Base-by-base conservation (phyloP, 2,888 invertebrate species). In the Nymphalis urticae region DNA sequence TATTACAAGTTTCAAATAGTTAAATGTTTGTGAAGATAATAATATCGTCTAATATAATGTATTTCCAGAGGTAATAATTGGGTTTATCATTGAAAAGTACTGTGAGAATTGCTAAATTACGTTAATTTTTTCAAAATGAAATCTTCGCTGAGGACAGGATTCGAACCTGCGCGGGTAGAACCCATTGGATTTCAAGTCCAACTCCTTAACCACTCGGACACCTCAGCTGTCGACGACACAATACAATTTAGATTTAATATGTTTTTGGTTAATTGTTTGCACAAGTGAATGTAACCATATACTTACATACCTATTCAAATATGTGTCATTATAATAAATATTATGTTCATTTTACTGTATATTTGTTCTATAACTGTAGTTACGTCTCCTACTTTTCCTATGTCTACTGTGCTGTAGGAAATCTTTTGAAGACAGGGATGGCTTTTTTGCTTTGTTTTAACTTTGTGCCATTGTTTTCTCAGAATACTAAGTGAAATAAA, bases 101-200 rank as follows among this genome's bases (percentile, higher is more conserved):
- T 42, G 42, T 42, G 0, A 42, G 4, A 42, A 42, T 42, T 42
- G 13, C 42, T 13, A 4, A 4, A 13, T 42, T 13, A 42, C 42
- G 13, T 42, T 42, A 1, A 42, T 42, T 42, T 42, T 13, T 42
- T n/a, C 19, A 74, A 77, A 75, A 77, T 13, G 42, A 72, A 70
- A 73, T 27, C 1, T 0, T 56, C 87, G 87, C 87, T 87, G 87
- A 87, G 87, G 82, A 93, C 92, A 92, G 92, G 92, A 93, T 93
- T 93, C 92, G 92, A 93, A 93, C 91, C 92, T 93, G 92, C 92
- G 92, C 92, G 93, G 92, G 92, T 88, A 92, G 75, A 90, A 91
- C 92, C 92, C 92, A 93, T 92, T 93, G 92, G 91, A 93, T 92
- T 92, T 92, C 91, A 91, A 92, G 92, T 93, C 91, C 90, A 92